Evolutionary conservation across 2,113 vertebrate genomes (phyloP).

Genomic region (Trogon surrucura): DNA sequence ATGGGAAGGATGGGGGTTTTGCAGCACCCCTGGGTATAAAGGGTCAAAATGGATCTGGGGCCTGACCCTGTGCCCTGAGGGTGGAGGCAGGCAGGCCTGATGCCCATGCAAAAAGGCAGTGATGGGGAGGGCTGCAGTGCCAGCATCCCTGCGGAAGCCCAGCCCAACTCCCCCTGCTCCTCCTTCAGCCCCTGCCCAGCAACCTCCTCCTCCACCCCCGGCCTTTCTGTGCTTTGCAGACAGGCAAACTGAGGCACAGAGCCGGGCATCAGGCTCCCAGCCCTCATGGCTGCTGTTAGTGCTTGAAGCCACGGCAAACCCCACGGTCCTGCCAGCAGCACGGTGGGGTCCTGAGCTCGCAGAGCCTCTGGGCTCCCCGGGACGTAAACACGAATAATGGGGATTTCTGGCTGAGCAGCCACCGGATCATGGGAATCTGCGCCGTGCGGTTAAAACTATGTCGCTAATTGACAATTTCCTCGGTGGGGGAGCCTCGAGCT

Average conservation of each 20-base stretch:
- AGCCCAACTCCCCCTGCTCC: background rate
- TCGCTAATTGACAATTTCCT: slow-evolving; percentile 38
- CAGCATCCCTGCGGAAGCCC: background rate
- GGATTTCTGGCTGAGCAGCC: slow-evolving; percentile 3
- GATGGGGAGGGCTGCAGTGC: background rate
- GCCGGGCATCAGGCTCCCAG: background rate
- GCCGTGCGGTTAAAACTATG: slow-evolving; percentile 2
- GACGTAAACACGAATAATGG: background rate
- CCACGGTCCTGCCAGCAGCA: background rate
- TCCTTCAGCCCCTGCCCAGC: background rate
- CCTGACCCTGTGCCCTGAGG: background rate
- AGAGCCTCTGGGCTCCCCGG: background rate
- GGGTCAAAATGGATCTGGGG: background rate
- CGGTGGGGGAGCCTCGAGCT: background rate
- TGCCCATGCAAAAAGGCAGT: background rate
- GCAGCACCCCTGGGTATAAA: background rate
- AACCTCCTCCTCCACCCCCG: background rate
- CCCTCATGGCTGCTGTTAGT: background rate
- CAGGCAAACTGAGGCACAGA: slow-evolving; percentile 5
- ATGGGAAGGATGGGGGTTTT: background rate
- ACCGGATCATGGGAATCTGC: slow-evolving; percentile 6
- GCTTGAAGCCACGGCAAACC: background rate
- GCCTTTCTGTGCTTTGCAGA: background rate
- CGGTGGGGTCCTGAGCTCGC: background rate
- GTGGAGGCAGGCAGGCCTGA: background rate